Evolutionary conservation across 1,140 invertebrate species (phyloP).

Genomic region (Drosophila persimilis): DNA sequence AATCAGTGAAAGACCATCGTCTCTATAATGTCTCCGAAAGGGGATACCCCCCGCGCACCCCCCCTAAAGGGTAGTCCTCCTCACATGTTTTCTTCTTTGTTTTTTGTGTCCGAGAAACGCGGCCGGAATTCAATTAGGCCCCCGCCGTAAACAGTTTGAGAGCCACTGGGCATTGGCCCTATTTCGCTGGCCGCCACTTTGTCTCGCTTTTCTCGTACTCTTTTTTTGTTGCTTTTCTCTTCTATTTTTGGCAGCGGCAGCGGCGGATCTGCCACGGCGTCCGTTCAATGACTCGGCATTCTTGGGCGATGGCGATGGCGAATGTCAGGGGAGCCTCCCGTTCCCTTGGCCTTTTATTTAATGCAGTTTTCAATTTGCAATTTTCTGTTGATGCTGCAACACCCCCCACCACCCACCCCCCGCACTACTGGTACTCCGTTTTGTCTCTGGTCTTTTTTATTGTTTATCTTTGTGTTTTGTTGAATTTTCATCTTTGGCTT

Average conservation of each 20-base stretch:
- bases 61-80: too few species aligned
- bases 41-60: too few species aligned
- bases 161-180: constrained; percentile 15
- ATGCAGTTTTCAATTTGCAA: constrained; percentile 69
- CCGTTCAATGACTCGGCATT: constrained; percentile 70
- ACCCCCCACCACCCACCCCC: too few species aligned
- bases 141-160: constrained; percentile 13
- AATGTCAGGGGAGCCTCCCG: constrained; percentile 8
- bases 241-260: constrained; percentile 30
- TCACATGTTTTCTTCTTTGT: constrained; percentile 34
- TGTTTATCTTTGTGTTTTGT: constrained; percentile 50
- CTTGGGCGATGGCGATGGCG: constrained; percentile 1
- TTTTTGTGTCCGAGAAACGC: constrained; percentile 39
- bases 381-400: constrained; percentile 60
- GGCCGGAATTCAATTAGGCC: constrained; percentile 45
- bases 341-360: constrained; percentile 20
- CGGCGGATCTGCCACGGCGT: constrained; percentile 8
- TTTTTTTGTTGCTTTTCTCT: neutral
- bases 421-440: neutral
- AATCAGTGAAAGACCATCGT: too few species aligned
- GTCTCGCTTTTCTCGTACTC: constrained; percentile 14
- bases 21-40: too few species aligned
- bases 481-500: constrained; percentile 72
- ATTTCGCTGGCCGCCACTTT: constrained; percentile 20
- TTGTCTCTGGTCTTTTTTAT: constrained; percentile 49